Percentiles rank a stretch among this genome's conserved stretches.
Evolutionary conservation across 2,888 invertebrate species (phyloP).

Genomic region (Latrodectus elegans): DNA sequence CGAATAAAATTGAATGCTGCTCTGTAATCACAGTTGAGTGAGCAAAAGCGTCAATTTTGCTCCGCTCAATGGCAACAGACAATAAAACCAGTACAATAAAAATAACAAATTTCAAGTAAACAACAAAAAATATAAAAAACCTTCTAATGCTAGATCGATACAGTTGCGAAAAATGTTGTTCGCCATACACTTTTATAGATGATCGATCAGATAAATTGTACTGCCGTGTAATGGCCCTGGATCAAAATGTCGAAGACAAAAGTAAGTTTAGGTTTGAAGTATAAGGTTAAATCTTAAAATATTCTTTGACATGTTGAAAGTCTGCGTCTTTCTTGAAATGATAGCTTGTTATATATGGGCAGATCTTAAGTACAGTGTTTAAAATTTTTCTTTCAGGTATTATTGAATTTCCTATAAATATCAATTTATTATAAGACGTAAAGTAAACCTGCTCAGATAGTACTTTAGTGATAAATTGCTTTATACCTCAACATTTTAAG

Average conservation of each 20-base stretch:
- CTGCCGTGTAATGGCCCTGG: constrained; percentile 4
- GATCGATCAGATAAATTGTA: constrained; percentile 50
- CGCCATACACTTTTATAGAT: constrained; percentile 22
- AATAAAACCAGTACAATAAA: neutral
- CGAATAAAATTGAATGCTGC: too few species aligned
- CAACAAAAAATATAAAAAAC: neutral
- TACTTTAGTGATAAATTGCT: too few species aligned
- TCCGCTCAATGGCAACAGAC: neutral
- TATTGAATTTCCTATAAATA: too few species aligned
- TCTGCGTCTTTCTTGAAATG: neutral
- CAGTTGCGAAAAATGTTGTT: neutral
- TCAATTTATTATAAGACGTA: too few species aligned
- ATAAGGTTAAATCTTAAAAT: neutral
- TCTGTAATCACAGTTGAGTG: constrained; percentile 20
- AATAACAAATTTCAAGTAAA: constrained; percentile 13
- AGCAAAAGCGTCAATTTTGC: constrained; percentile 33
- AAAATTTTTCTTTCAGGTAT: too few species aligned
- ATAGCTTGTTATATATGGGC: too few species aligned
- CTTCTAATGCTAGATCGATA: constrained; percentile 23
- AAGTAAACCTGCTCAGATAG: too few species aligned
- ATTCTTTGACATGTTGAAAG: neutral
- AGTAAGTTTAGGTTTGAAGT: neutral
- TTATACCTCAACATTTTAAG: too few species aligned
- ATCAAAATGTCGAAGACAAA: neutral
- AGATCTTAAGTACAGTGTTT: too few species aligned